phyloP scores from a whole-genome alignment of 2,888 invertebrate genomes.

The Vanessa cardui region DNA sequence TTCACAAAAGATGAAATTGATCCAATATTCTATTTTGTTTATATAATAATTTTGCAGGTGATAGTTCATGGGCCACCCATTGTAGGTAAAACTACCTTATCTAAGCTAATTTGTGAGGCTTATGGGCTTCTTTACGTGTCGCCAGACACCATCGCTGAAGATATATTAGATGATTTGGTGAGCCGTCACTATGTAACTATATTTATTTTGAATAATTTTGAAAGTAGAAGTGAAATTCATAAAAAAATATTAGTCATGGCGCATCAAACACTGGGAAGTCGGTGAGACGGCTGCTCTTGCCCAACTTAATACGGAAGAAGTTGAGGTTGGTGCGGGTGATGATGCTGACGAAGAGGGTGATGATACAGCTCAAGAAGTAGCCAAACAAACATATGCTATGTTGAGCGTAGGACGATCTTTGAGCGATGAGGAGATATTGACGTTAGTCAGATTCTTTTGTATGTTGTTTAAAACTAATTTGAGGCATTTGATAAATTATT shows the following conservation, averaged over 20 bases:
- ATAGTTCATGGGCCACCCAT: slow-evolving; percentile 86
- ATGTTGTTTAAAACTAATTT: too few relatives aligned
- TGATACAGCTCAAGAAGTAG: slow-evolving; percentile 55
- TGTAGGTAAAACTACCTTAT: slow-evolving; percentile 84
- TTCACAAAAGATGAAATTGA: too few relatives aligned
- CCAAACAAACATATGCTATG: slow-evolving; percentile 56
- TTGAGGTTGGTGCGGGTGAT: slow-evolving; percentile 42
- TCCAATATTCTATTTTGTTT: background rate
- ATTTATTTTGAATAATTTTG: background rate
- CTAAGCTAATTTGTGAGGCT: slow-evolving; percentile 79
- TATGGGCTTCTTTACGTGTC: slow-evolving; percentile 83
- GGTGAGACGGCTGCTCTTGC: slow-evolving; percentile 61
- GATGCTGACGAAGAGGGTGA: slow-evolving; percentile 56
- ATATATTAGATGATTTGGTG: slow-evolving; percentile 82
- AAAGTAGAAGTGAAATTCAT: background rate
- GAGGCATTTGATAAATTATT: background rate
- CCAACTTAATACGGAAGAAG: slow-evolving; percentile 56
- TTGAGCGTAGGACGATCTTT: slow-evolving; percentile 60
- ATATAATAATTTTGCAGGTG: slow-evolving; percentile 49
- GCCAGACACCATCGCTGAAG: slow-evolving; percentile 78
- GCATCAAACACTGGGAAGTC: slow-evolving; percentile 63
- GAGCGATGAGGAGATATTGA: slow-evolving; percentile 64
- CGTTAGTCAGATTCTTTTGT: slow-evolving; percentile 45
- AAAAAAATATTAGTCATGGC: slow-evolving; percentile 53
- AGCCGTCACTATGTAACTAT: slow-evolving; percentile 44